Evolutionary conservation across 2,888 invertebrate genomes (phyloP).

Genomic region (Ectemnius lituratus): DNA sequence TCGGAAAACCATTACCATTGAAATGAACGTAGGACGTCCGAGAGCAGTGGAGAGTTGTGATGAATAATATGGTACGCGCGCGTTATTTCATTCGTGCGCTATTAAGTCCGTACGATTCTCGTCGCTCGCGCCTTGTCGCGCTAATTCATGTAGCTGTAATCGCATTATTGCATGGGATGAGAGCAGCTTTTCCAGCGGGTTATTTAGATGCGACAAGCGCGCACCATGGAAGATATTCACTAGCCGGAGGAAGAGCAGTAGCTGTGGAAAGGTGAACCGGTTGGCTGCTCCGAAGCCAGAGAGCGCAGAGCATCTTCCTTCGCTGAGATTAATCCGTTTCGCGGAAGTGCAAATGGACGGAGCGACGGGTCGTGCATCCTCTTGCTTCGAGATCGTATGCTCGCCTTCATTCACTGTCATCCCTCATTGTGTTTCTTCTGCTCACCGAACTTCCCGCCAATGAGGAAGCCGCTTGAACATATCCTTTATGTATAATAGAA

Average conservation of each 20-base stretch:
- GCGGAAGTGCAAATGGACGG: conserved; percentile 61
- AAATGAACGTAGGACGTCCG: conserved; percentile 9
- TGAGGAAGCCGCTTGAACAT: no score
- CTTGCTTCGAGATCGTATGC: conserved; percentile 30
- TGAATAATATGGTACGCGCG: not conserved
- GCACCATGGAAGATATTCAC: no score
- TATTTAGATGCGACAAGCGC: no score
- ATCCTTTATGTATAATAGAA: no score
- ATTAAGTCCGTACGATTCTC: no score
- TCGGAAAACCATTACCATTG: conserved; percentile 55
- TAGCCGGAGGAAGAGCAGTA: not conserved
- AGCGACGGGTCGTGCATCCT: conserved; percentile 39
- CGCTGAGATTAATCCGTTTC: conserved; percentile 61
- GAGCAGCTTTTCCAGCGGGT: no score
- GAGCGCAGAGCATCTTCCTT: not conserved
- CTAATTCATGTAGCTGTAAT: no score
- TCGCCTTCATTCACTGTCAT: conserved; percentile 31
- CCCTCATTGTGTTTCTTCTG: conserved; percentile 19
- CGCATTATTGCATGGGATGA: no score
- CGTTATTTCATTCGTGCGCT: conserved; percentile 5
- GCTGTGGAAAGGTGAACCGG: conserved; percentile 54
- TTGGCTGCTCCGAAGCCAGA: conserved; percentile 41
- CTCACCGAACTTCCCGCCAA: no score
- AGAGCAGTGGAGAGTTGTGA: no score
- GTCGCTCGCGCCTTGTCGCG: no score